Evolutionary conservation across 2,797 vertebrate genomes (phyloP), one percentile per base, ranked within the genome.

Genomic region (Thaleichthys pacificus): DNA sequence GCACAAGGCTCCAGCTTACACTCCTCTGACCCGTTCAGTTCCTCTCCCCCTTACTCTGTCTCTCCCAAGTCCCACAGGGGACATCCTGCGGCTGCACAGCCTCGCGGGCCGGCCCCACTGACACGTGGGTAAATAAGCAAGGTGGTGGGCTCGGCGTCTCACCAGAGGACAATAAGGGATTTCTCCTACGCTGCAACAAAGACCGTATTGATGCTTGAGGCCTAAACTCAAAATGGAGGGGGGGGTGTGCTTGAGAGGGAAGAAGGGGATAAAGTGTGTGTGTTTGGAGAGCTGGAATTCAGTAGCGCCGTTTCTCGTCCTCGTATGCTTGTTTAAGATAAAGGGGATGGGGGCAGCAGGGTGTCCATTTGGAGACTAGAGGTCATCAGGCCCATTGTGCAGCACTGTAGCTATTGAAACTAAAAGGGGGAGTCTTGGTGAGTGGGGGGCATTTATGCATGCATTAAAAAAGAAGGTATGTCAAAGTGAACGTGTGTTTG

Each of bases 171-270:
- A 66, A 66, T 66, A 66, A 66, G 47, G 65, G 65, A 66, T 66
- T 66, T 51, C 65, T 66, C 65, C 47, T 24, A 26, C 24, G 5
- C 22, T 66, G 38, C 47, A 51, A 66, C 65, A 66, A 66, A 66
- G 65, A 42, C 21, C 24, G 49, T 51, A 66, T 66, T 66, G 65
- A 66, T 66, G 65, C 65, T n/a, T 56, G 19, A n/a, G 15, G 51
- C 51, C 58, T 66, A 22, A 66, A 54, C 65, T 66, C 24, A 47
- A 66, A 51, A 26, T 35, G 62, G 5, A 5, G 62, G 51, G 51
- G 19, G 4, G 17, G 15, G 51, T 15, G 51, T 21, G 42, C 42
- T 51, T 14, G 17, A 24, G 42, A 19, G 65, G 24, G 17, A 64
- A 38, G 47, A 49, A 42, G 17, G 47, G 22, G 65, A 66, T 22